Evolutionary conservation across 2,888 invertebrate genomes (phyloP), one percentile per base, ranked within the genome.

Genomic region (Plagodis pulveraria): DNA sequence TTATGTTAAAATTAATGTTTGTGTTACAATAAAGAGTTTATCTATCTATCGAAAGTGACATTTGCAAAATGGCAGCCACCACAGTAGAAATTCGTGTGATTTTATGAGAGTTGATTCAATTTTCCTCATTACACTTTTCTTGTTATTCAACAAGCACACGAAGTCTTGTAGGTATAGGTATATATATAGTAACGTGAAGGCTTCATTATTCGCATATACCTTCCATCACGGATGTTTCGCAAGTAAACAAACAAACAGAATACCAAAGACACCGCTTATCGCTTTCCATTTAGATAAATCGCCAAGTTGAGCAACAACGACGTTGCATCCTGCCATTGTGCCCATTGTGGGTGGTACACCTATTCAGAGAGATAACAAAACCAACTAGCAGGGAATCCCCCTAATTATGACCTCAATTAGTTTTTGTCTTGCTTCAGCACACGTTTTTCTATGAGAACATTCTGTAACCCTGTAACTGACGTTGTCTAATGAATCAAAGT

Each of bases 191-290:
- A 53, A 50, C 54, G 38, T 47, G 50, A 60, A 65, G 73, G 72
- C 72, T 74, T 72, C 58, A 56, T 64, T 47, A 41, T 50, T 51
- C 54, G 56, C 42, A 43, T 62, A 62, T 54, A 61, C 62, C 62
- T 22, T 7, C 36, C 36, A 63, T 73, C 71, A 73, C 80, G 76
- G 79, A 79, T 80, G 74, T 80, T 74, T 76, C 68, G 71, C 72
- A 73, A 73, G 74, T 74, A 73, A 79, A 78, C 73, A 67, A 70
- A 72, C 71, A 66, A 70, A 72, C 71, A 62, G 72, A 71, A 77
- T 77, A 74, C 73, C 69, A 73, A 78, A 72, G 66, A 73, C 69
- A 71, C 74, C 72, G 76, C 73, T 75, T 78, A 76, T 75, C 70
- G 75, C 73, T 78, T 78, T 78, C 78, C 67, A 77, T 78, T 75